phyloP scores from a whole-genome alignment of 2,888 invertebrate species.

The Epinotia ramella region DNA sequence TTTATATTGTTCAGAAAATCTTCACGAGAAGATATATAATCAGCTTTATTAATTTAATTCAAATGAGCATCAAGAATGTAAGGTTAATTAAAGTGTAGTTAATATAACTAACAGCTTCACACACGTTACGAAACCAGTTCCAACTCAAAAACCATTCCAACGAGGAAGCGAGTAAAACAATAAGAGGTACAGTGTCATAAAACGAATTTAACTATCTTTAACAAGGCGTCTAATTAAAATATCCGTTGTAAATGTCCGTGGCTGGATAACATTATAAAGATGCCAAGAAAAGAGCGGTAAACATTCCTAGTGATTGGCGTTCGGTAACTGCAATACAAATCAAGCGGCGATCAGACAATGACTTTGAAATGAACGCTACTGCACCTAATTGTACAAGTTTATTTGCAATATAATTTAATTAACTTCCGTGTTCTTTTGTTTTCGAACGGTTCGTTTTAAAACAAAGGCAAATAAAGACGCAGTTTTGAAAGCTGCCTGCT shows the following conservation, averaged over 20 bases:
- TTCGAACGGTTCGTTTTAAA: background rate
- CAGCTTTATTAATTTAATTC: constrained; percentile 1
- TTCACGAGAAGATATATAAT: background rate
- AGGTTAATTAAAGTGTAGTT: constrained; percentile 23
- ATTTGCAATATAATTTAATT: constrained; percentile 29
- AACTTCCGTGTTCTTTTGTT: constrained; percentile 11
- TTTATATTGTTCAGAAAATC: background rate
- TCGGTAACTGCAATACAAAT: constrained; percentile 49
- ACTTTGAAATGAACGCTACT: constrained; percentile 29
- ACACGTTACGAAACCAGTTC: constrained; percentile 43
- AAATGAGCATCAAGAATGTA: constrained; percentile 17
- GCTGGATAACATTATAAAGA: constrained; percentile 67
- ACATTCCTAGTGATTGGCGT: constrained; percentile 59
- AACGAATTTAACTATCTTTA: constrained; percentile 68
- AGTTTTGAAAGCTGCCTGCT: background rate
- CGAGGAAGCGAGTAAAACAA: constrained; percentile 44
- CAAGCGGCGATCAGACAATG: constrained; percentile 47
- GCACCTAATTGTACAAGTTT: constrained; percentile 25
- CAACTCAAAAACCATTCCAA: constrained; percentile 25
- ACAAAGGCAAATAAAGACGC: background rate
- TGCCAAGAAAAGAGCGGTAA: constrained; percentile 65
- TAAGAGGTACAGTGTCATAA: constrained; percentile 62
- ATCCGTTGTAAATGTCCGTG: constrained; percentile 68
- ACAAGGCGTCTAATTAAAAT: constrained; percentile 75
- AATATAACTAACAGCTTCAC: constrained; percentile 37